Evolutionary conservation across 2,797 vertebrate species (phyloP), one percentile per base, ranked within the genome.

Genomic region (Chiroxiphia lanceolata): DNA sequence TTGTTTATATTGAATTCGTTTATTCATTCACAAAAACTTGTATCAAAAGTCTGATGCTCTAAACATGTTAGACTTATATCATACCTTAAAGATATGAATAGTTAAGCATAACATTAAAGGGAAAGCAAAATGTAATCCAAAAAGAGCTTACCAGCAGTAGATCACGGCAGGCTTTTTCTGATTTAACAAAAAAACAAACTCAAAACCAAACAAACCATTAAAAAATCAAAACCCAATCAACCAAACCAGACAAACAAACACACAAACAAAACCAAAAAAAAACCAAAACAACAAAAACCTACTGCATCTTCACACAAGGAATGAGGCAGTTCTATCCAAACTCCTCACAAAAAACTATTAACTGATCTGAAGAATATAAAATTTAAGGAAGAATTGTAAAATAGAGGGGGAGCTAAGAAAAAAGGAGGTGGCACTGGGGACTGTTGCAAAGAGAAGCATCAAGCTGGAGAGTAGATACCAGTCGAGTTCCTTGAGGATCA

Each of bases 201-300:
- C 13, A 69, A 40, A 53, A 9, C 0, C 6, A 15, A 80, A 20
- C 9, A 47, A 69, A 17, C 3, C 10, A 17, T 6, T 29, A 20
- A 19, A 19, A 60, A 31, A 16, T 0, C 20, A 53, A 47, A 19
- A 1, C 0, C 3, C 5, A 14, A 27, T 2, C 7, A 59, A 54
- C 1, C 7, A 36, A 81, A 26, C 10, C 40, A 45, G 63, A 48
- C 13, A 3, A 25, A 9, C 22, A 9, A 9, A 11, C 34, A 59
- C 61, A 4, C 6, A 25, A 13, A n/a, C n/a, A 40, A 38, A 18
- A 18, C 20, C 33, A 10, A 7, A 10, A 14, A 22, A 8, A 14
- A 29, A 18, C 0, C 15, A 44, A n/a, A 27, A 1, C 0, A 20
- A 15, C 33, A 38, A 61, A 33, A 64, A 1, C 7, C 15, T 56